Evolutionary conservation across 2,797 vertebrate species (phyloP), one percentile per base, ranked within the genome.

Genomic region (Babyrousa celebensis): DNA sequence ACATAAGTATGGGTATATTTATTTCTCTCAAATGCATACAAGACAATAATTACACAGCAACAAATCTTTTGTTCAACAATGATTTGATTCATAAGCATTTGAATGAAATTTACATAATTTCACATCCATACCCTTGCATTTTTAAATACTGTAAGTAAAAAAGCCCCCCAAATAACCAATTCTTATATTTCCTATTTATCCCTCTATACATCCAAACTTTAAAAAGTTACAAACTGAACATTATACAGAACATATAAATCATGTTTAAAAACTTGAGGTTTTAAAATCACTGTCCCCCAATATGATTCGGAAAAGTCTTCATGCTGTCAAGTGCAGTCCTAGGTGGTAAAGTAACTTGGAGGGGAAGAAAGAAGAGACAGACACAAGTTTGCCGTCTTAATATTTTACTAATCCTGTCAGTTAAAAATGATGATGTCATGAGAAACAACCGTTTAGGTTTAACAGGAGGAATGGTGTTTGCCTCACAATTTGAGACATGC

Each of bases 201-300:
- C 96, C 95, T 98, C 98, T 99, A 98, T 98, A 98, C 98, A 99
- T 98, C 98, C 98, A 98, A 98, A 98, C 97, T 98, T 98, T 98
- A 97, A 98, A 99, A 98, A 98, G 98, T 98, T 99, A 98, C 98
- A 99, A 99, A 98, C 98, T 97, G 98, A 98, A 98, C 98, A 98
- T 98, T 98, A 96, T 98, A 99, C 98, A 98, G 98, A 98, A 98
- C 98, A 98, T 98, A 98, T 97, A 99, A 99, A 99, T 98, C 97
- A 97, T 95, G 97, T 98, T 98, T 98, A 98, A 99, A 99, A 99
- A 99, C 96, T 98, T 98, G 98, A 99, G 98, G 98, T 98, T 98
- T 98, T 98, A 98, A 98, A 98, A 98, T 97, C 96, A 94, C 58
- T 92, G 93, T 97, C 97, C 97, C 97, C 97, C 97, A 97, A 89